Evolutionary conservation across 2,113 vertebrate genomes (phyloP), one percentile per base, ranked within the genome.

Genomic region (Calyptomena viridis): DNA sequence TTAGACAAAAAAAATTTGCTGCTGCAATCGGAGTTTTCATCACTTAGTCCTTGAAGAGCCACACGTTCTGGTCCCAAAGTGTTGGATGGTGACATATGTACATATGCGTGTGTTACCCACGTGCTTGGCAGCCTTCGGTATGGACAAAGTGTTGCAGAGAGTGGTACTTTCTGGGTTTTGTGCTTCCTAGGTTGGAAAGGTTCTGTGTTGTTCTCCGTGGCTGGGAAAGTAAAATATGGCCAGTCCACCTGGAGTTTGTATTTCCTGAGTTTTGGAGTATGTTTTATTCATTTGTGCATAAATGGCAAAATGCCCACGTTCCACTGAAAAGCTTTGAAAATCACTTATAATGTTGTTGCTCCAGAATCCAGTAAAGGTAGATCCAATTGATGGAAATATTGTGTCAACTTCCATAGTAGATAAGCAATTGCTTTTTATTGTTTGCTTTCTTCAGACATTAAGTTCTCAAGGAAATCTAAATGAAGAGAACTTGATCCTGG

Each of bases 91-190:
- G 27, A 33, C 66, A n/a, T n/a, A n/a, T 59, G 12, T n/a, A 40
- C 25, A 55, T 37, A 31, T 0, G 0, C 30, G n/a, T 4, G 1
- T 5, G 17, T 60, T 85, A 44, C 37, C 1, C 4, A 66, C 0
- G 0, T 76, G 31, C 44, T 85, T 90, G 71, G 58, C 6, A 3
- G 49, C 40, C 27, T 68, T 85, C 55, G 42, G 1, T 37, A 52
- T 2, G 37, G 53, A 82, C 39, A 42, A 64, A 90, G 28, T 3
- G 5, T 56, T 87, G 53, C 62, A 52, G 28, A 75, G 16, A 39
- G 14, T 66, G 50, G 37, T 76, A 22, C 15, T 60, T 85, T 44
- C 66, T 1, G 3, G 56, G 25, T 47, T 91, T 94, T 78, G 30
- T 73, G 14, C 10, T 85, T 91, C 71, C 28, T 60, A 56, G 42